Evolutionary conservation across 2,797 vertebrate genomes (phyloP).

Genomic region (Poecilia picta): DNA sequence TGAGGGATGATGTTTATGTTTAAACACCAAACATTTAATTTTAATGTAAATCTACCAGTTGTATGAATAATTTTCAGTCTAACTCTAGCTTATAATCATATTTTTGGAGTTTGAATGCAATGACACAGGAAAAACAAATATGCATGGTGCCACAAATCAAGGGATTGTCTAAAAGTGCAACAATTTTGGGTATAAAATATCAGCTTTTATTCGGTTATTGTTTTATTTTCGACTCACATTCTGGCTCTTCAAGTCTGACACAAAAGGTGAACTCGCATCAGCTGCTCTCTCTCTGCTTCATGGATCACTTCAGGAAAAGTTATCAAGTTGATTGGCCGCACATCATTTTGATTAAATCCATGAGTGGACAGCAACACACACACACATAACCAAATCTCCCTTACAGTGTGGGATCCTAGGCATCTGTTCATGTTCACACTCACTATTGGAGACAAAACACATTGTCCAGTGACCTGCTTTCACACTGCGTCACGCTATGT

Average conservation of each 20-base stretch:
- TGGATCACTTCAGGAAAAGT: slow-evolving; percentile 55
- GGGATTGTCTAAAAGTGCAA: background rate
- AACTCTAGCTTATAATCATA: background rate
- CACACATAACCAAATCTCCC: slow-evolving; percentile 20
- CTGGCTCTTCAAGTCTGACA: slow-evolving; percentile 28
- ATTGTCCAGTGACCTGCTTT: slow-evolving; percentile 72
- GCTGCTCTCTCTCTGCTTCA: slow-evolving; percentile 23
- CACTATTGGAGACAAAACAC: slow-evolving; percentile 45
- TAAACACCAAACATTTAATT: background rate
- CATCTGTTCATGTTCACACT: slow-evolving; percentile 56
- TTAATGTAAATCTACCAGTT: background rate
- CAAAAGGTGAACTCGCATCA: slow-evolving; percentile 15
- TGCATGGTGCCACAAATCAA: background rate
- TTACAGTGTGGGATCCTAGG: slow-evolving; percentile 62
- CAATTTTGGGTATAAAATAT: background rate
- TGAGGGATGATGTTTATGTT: background rate
- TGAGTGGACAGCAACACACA: slow-evolving; percentile 43
- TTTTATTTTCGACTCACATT: background rate
- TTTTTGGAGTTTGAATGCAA: background rate
- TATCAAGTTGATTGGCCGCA: slow-evolving; percentile 70
- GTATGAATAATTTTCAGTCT: background rate
- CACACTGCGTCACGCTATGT: slow-evolving; percentile 44
- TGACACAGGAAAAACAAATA: background rate
- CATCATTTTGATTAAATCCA: slow-evolving; percentile 50
- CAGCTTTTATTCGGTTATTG: background rate